Evolutionary conservation across 2,113 vertebrate genomes (phyloP).

Genomic region (Suncus etruscus): DNA sequence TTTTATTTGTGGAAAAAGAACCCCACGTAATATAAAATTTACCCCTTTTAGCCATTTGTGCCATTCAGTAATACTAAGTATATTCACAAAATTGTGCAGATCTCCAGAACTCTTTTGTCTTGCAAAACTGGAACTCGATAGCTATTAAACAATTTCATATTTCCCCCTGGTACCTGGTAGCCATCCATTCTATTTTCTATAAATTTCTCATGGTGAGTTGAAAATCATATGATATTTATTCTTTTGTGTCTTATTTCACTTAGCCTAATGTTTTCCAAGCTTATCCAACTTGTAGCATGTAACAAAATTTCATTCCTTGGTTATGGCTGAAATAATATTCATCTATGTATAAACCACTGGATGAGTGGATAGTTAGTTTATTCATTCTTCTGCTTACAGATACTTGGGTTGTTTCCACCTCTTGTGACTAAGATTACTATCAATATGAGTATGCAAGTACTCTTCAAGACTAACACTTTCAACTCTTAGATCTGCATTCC

Average conservation of each 20-base stretch:
- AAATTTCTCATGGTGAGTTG: neutral
- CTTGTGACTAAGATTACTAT: neutral
- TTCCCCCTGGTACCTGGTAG: neutral
- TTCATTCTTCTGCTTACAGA: neutral
- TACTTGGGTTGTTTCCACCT: neutral
- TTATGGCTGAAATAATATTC: neutral
- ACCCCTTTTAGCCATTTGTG: neutral
- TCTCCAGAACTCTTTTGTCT: neutral
- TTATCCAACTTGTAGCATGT: neutral
- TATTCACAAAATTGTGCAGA: neutral
- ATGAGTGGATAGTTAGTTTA: neutral
- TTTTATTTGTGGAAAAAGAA: neutral
- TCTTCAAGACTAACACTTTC: constrained; percentile 15
- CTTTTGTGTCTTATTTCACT: constrained; percentile 36
- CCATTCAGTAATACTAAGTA: neutral
- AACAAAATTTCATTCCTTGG: neutral
- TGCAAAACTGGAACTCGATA: neutral
- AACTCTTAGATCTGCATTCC: neutral
- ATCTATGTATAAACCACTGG: neutral
- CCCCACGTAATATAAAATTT: constrained; percentile 4
- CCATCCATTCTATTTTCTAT: neutral
- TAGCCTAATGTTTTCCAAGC: neutral
- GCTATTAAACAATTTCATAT: neutral
- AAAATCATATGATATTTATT: neutral
- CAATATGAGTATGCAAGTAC: neutral